Evolutionary conservation across 1,140 invertebrate species (phyloP).

Genomic region (Diachasma alloeum): DNA sequence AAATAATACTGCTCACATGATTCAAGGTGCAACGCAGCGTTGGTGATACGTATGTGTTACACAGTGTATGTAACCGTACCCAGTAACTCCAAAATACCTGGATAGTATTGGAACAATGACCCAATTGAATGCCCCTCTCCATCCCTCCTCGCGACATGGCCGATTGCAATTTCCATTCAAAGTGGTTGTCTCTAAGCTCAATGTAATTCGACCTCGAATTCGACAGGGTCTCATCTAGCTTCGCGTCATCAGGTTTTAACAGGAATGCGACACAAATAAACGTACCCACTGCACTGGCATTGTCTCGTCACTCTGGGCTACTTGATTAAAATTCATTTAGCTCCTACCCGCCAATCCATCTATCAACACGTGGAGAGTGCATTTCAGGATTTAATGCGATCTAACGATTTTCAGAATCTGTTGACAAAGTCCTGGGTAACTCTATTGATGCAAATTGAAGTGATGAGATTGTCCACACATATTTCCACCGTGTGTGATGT

Average conservation of each 20-base stretch:
- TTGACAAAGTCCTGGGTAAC: background rate
- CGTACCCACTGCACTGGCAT: constrained; percentile 21
- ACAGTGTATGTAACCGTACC: background rate
- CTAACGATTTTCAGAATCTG: constrained; percentile 26
- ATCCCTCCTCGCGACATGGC: constrained; percentile 17
- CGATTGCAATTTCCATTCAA: constrained; percentile 55
- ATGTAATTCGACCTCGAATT: constrained; percentile 43
- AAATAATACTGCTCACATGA: background rate
- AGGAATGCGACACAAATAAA: constrained; percentile 37
- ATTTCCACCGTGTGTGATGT: no score
- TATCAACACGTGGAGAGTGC: background rate
- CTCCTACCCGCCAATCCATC: background rate
- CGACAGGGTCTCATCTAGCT: constrained; percentile 26
- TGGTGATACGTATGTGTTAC: no score
- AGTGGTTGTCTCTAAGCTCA: constrained; percentile 52
- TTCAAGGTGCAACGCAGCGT: no score
- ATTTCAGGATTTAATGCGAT: constrained; percentile 25
- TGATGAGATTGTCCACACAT: background rate
- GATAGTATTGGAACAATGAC: constrained; percentile 52
- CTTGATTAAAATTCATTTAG: constrained; percentile 22
- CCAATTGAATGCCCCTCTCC: constrained; percentile 39
- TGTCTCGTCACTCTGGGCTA: constrained; percentile 25
- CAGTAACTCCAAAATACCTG: constrained; percentile 43
- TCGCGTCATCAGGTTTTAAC: constrained; percentile 49
- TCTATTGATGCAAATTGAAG: background rate